Percentiles rank a stretch among this genome's conserved stretches.
These are phyloP conservation scores for Abscondita cerata DNA, from an alignment of 2,888 invertebrate genomes.

Conservation along the genomic window DNA sequence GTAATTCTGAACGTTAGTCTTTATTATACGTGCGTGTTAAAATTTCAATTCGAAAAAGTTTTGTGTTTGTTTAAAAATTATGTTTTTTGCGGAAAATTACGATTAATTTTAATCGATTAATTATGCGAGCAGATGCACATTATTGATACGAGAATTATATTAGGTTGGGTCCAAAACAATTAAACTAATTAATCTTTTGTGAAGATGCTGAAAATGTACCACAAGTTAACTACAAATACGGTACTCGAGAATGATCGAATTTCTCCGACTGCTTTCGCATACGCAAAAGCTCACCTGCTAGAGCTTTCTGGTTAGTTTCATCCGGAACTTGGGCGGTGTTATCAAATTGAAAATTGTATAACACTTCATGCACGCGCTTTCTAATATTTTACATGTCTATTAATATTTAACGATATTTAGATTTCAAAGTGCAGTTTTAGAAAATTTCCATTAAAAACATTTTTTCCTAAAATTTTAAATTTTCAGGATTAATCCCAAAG, in stretches of 20 bases:
- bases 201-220: constrained; percentile 19
- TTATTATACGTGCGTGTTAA: not conserved
- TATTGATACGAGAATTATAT: not conserved
- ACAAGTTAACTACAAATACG: constrained; percentile 23
- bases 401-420: not conserved
- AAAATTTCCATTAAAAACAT: too few relatives aligned
- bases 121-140: not conserved
- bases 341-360: constrained; percentile 8
- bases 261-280: constrained; percentile 31
- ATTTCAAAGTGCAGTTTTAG: not conserved
- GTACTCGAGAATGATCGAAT: constrained; percentile 27
- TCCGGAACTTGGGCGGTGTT: constrained; percentile 33
- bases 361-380: not conserved
- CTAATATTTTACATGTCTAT: not conserved
- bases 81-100: not conserved
- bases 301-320: constrained; percentile 39
- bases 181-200: constrained; percentile 23
- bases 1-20: too few relatives aligned
- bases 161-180: constrained; percentile 5
- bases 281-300: constrained; percentile 36
- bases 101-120: not conserved
- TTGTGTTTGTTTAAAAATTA: not conserved
- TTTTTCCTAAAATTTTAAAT: too few relatives aligned
- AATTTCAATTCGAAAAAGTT: not conserved
- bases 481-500: too few relatives aligned